Conservation (phyloP, 92 coral and sea anemone genomes). For the Bergia puertoricense region DNA sequence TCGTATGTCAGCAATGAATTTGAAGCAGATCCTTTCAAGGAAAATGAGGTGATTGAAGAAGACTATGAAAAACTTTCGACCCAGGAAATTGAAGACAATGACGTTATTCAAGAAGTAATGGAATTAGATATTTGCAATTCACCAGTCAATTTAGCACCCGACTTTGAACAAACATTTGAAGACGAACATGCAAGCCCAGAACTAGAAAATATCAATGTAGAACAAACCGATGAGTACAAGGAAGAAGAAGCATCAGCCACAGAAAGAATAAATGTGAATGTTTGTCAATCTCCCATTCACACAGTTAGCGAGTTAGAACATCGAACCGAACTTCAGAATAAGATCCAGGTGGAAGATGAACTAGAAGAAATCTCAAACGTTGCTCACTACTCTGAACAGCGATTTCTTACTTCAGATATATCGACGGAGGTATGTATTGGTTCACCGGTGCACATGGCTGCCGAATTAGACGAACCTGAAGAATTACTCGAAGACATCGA, state of each 20-base stretch:
- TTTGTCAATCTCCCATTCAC: not conserved
- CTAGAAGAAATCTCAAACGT: conserved; percentile 26
- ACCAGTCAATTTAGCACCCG: not conserved
- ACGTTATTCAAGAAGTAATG: not conserved
- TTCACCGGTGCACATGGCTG: conserved; percentile 43
- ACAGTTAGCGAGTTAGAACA: conserved; percentile 27
- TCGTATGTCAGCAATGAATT: not conserved
- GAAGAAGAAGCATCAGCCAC: not conserved
- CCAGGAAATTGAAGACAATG: conserved; percentile 3
- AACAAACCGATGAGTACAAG: conserved; percentile 1
- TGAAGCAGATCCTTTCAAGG: not conserved
- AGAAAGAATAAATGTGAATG: not conserved
- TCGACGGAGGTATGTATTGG: conserved; percentile 43
- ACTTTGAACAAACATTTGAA: not conserved
- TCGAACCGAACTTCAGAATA: conserved; percentile 27
- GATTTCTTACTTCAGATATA: conserved; percentile 25
- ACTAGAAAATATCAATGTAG: not conserved
- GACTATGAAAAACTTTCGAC: not conserved
- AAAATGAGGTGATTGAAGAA: not conserved
- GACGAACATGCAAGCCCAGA: not conserved
- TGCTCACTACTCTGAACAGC: not conserved
- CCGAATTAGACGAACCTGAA: conserved; percentile 52
- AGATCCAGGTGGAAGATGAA: conserved; percentile 19
- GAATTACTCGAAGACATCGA: conserved; percentile 45
- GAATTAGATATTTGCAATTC: not conserved